A percentile compares a stretch with the other conserved stretches of the same genome.
These are phyloP conservation scores for Eurosta solidaginis DNA, from an alignment of 1,140 invertebrate species.

Conservation along the genomic window DNA sequence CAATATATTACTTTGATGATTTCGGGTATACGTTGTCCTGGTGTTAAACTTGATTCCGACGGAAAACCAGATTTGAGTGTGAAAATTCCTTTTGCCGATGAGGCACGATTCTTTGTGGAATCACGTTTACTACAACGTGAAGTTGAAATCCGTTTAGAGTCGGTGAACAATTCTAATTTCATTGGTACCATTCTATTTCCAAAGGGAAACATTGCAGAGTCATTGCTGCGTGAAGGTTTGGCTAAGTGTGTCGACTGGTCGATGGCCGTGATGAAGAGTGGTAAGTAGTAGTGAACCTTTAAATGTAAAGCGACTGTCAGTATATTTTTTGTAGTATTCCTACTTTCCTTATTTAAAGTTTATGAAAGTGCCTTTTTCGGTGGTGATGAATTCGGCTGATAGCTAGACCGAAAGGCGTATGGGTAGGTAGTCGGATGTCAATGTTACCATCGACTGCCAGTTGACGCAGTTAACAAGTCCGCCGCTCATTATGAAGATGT, in stretches of 20 bases:
- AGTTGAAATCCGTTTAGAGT: conserved; percentile 89
- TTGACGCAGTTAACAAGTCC: too few species aligned
- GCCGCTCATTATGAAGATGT: too few species aligned
- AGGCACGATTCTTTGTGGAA: conserved; percentile 85
- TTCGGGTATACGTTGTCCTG: conserved; percentile 87
- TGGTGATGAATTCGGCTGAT: too few species aligned
- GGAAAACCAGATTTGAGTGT: conserved; percentile 68
- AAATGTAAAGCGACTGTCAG: not conserved
- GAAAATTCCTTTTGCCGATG: conserved; percentile 61
- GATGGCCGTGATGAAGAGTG: conserved; percentile 82
- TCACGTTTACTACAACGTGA: conserved; percentile 89
- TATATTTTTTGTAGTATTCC: too few species aligned
- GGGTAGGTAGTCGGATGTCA: too few species aligned
- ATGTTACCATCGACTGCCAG: too few species aligned
- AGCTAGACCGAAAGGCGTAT: too few species aligned
- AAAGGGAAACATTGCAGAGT: conserved; percentile 92
- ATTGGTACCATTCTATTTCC: conserved; percentile 95
- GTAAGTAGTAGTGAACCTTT: conserved; percentile 48
- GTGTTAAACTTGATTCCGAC: conserved; percentile 71
- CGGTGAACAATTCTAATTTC: conserved; percentile 90
- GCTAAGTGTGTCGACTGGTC: conserved; percentile 98
- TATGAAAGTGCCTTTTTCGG: too few species aligned
- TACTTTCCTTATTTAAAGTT: too few species aligned
- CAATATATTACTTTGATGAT: conserved; percentile 90
- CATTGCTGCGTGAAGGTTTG: conserved; percentile 87